Conservation (phyloP, 2,888 invertebrate species). For the Napeogenes inachia region DNA sequence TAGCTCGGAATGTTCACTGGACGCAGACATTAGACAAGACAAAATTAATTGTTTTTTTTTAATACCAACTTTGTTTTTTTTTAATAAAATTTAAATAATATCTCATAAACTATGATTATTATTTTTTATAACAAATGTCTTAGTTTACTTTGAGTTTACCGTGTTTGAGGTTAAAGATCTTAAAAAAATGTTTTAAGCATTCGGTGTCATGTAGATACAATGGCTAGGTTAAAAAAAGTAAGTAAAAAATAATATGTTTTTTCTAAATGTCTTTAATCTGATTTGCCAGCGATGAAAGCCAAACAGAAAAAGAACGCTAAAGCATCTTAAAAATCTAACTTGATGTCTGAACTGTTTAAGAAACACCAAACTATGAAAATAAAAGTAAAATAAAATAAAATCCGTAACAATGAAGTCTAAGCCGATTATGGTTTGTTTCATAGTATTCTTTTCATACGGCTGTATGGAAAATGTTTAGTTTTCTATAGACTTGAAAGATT, state of each 20-base stretch:
- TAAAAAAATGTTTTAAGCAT: too few species aligned
- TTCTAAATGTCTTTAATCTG: neutral
- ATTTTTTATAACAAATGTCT: too few species aligned
- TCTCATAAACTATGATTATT: neutral
- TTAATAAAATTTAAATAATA: neutral
- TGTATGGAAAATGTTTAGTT: neutral
- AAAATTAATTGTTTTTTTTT: neutral
- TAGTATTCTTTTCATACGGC: neutral
- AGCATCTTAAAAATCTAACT: neutral
- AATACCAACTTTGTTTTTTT: neutral
- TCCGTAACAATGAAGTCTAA: neutral
- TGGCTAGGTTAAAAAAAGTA: too few species aligned
- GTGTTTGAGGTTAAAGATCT: too few species aligned
- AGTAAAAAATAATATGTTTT: too few species aligned
- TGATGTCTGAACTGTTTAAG: slow-evolving; percentile 1
- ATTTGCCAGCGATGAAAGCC: neutral
- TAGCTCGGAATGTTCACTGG: slow-evolving; percentile 2
- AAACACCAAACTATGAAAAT: slow-evolving; percentile 7
- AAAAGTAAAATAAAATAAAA: slow-evolving; percentile 5
- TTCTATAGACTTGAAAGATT: neutral
- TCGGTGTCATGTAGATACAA: too few species aligned
- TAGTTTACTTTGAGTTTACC: too few species aligned
- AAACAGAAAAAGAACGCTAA: neutral
- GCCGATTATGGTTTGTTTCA: neutral
- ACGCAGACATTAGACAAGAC: neutral